A percentile compares a stretch with the other conserved stretches of the same genome.
These are phyloP conservation scores for Leptinotarsa haldemani DNA, from an alignment of 2,888 invertebrate genomes.

Conservation along the genomic window DNA sequence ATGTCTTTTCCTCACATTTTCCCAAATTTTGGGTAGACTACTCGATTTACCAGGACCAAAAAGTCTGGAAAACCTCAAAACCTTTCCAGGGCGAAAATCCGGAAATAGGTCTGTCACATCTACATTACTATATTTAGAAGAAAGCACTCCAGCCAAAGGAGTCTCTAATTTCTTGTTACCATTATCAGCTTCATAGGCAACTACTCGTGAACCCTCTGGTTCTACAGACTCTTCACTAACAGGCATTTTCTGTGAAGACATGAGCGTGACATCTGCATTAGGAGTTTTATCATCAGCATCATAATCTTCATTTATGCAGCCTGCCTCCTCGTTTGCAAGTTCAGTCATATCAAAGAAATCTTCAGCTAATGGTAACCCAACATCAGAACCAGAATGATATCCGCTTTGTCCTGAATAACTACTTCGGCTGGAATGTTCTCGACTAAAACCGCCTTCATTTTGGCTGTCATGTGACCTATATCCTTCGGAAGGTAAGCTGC, in stretches of 20 bases:
- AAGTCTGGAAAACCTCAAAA: constrained; percentile 92
- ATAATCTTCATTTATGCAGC: constrained; percentile 63
- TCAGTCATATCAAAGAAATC: constrained; percentile 96
- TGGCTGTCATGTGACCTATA: constrained; percentile 24
- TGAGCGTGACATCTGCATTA: constrained; percentile 75
- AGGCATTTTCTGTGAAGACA: constrained; percentile 85
- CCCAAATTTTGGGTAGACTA: constrained; percentile 94
- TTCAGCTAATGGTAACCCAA: constrained; percentile 78
- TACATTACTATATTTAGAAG: constrained; percentile 91
- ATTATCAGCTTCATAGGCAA: constrained; percentile 50
- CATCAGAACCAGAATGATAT: constrained; percentile 50
- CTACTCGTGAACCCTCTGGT: constrained; percentile 7
- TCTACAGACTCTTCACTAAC: constrained; percentile 45
- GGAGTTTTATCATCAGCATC: constrained; percentile 76
- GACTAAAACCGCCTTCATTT: constrained; percentile 20
- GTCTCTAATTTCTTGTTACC: constrained; percentile 79
- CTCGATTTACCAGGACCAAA: constrained; percentile 95
- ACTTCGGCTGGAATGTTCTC: constrained; percentile 21
- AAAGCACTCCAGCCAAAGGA: constrained; percentile 96
- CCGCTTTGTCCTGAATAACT: background rate
- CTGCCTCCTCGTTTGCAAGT: constrained; percentile 79
- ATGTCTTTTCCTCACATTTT: constrained; percentile 82
- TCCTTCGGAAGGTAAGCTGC: constrained; percentile 7
- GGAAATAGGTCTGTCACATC: constrained; percentile 94
- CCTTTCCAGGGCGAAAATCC: constrained; percentile 92